These are phyloP conservation scores for Acanthoscelides obtectus DNA, from an alignment of 2,888 invertebrate genomes.

Conservation along the genomic window DNA sequence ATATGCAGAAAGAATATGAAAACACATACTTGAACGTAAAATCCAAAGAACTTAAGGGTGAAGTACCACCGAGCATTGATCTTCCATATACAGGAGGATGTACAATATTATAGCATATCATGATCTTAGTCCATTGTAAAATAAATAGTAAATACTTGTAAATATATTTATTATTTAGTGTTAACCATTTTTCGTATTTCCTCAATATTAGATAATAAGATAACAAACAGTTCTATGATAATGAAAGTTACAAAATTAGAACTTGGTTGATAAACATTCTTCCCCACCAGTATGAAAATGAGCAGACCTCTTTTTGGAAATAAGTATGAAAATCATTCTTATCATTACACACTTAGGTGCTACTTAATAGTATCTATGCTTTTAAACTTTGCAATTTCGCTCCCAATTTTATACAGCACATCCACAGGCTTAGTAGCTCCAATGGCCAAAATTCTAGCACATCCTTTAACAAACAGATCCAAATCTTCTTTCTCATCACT, in stretches of 20 bases:
- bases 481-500: constrained; percentile 62
- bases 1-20: constrained; percentile 64
- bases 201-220: too few relatives aligned
- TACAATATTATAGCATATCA: constrained; percentile 4
- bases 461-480: constrained; percentile 87
- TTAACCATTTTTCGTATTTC: neutral
- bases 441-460: constrained; percentile 74
- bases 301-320: neutral
- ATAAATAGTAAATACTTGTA: neutral
- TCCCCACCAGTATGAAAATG: too few relatives aligned
- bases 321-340: neutral
- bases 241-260: too few relatives aligned
- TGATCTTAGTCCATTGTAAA: neutral
- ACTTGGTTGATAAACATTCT: too few relatives aligned
- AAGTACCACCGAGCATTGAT: constrained; percentile 31
- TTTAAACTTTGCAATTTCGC: constrained; percentile 79
- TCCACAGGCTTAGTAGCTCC: constrained; percentile 55
- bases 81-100: constrained; percentile 24
- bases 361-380: constrained; percentile 53
- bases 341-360: constrained; percentile 19
- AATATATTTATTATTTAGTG: neutral
- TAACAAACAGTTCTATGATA: too few relatives aligned
- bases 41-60: constrained; percentile 57
- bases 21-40: constrained; percentile 62
- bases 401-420: constrained; percentile 74